Base-by-base conservation (phyloP, 1,140 invertebrate genomes). In the Lepidostoma basale region DNA sequence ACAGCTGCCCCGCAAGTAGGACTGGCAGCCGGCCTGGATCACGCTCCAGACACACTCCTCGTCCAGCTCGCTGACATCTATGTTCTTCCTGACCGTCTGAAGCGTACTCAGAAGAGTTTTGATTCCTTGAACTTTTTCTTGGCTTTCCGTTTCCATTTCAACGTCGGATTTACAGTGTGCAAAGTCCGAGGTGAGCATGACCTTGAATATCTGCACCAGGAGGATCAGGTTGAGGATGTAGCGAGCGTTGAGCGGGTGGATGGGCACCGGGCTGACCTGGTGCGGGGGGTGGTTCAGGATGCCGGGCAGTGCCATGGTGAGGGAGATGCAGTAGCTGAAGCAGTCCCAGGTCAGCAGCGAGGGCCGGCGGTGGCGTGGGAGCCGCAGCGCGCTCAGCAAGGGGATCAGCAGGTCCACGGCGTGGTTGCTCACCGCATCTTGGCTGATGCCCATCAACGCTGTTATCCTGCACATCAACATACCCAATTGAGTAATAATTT, bases 1-100 rank as follows among this genome's bases (percentile, higher is more conserved):
- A 20, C 92, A 92, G 73, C 90, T 90, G 77, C 93, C 95, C 30
- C 96, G 85, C 45, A 99, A 80, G 77, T 97, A 98, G 0, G 92
- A 91, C 58, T 89, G 77, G 65, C 89, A 89, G 44, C 88, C 87
- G 0, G 84, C 75, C 69, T 89, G 88, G 0, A 93, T 76, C 18
- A 84, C 77, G 20, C 84, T 80, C 86, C 90, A 90, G 3, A 92
- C 78, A 40, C 84, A 79, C 3, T 67, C 28, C 0, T 76, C 65
- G 54, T 77, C 78, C 20, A 81, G 40, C 5, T 74, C 68, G 0
- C 76, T 74, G 3, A 71, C 70, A 14, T 77, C 74, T 0, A 74
- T 68, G 0, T 76, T 77, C 36, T 70, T 77, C 6, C 80, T 74
- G 39, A 85, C 42, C 14, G 79, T 73, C 52, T 81, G 78, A 65